phyloP scores from a whole-genome alignment of 2,888 invertebrate genomes.

The Ernsta delagoae region DNA sequence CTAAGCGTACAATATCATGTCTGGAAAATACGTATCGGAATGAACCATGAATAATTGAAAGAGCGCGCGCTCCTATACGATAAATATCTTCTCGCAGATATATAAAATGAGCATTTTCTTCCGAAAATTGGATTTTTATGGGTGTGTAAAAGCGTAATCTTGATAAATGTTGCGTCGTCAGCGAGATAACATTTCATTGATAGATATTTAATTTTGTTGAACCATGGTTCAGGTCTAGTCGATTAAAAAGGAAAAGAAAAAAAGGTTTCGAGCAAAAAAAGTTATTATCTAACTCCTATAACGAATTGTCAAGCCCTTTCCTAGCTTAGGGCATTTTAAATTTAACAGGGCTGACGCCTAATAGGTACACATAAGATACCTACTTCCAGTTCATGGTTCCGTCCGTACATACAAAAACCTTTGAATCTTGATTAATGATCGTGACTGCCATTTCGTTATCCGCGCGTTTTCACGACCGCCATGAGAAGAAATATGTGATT shows the following conservation, averaged over 20 bases:
- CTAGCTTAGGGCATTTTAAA: background rate
- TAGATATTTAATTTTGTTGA: background rate
- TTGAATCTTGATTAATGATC: slow-evolving; percentile 28
- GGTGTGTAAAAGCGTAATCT: slow-evolving; percentile 28
- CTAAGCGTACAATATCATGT: slow-evolving; percentile 8
- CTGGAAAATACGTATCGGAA: slow-evolving; percentile 15
- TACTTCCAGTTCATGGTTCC: background rate
- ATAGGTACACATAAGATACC: too few relatives aligned
- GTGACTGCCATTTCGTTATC: slow-evolving; percentile 14
- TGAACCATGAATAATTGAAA: slow-evolving; percentile 33
- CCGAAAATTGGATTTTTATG: slow-evolving; percentile 40
- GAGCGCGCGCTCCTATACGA: slow-evolving; percentile 26
- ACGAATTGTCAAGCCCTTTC: too few relatives aligned
- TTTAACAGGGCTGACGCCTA: background rate
- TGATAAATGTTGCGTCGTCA: background rate
- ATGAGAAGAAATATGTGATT: slow-evolving; percentile 12
- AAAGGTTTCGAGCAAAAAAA: too few relatives aligned
- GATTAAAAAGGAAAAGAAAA: too few relatives aligned
- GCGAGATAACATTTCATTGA: background rate
- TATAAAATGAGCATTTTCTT: slow-evolving; percentile 39
- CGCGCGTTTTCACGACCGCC: slow-evolving; percentile 19
- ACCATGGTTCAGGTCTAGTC: background rate
- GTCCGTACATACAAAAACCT: slow-evolving; percentile 10
- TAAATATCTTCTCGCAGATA: slow-evolving; percentile 41
- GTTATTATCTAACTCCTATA: too few relatives aligned